These are phyloP conservation scores for Papilio xuthus DNA, from an alignment of 1,140 invertebrate species.

Conservation along the genomic window DNA sequence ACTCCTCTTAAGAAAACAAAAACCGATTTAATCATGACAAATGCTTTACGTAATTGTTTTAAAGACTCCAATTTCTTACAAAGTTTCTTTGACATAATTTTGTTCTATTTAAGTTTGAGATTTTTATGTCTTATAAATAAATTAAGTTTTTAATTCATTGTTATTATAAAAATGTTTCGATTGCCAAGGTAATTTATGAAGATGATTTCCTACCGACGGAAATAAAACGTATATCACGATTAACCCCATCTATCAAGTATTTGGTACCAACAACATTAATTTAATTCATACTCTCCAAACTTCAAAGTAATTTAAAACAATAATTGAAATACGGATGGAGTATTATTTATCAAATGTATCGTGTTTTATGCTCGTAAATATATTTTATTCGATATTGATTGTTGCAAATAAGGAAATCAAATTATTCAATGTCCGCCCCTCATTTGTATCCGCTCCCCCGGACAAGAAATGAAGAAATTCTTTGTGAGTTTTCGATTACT, in stretches of 20 bases:
- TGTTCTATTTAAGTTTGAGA: neutral
- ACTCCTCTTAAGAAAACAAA: conserved; percentile 25
- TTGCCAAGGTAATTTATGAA: neutral
- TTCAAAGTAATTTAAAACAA: conserved; percentile 10
- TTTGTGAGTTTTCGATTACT: conserved; percentile 82
- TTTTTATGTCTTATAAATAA: neutral
- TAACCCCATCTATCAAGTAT: neutral
- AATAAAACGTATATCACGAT: neutral
- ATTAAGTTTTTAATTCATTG: neutral
- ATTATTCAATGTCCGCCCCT: conserved; percentile 81
- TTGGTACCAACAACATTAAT: neutral
- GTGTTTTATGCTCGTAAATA: conserved; percentile 70
- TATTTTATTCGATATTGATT: conserved; percentile 70
- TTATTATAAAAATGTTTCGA: neutral
- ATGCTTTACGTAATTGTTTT: conserved; percentile 17
- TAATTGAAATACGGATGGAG: conserved; percentile 5
- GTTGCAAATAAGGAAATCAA: conserved; percentile 81
- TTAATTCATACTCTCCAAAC: neutral
- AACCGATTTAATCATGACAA: conserved; percentile 22
- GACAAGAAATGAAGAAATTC: conserved; percentile 80
- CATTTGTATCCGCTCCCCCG: conserved; percentile 79
- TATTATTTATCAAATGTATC: conserved; percentile 36
- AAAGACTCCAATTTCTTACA: neutral
- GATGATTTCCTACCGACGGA: neutral
- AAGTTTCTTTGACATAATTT: neutral